Percentiles rank a stretch among this genome's conserved stretches.
Evolutionary conservation across 1,140 invertebrate genomes (phyloP).

Genomic region (Aricia agestis): DNA sequence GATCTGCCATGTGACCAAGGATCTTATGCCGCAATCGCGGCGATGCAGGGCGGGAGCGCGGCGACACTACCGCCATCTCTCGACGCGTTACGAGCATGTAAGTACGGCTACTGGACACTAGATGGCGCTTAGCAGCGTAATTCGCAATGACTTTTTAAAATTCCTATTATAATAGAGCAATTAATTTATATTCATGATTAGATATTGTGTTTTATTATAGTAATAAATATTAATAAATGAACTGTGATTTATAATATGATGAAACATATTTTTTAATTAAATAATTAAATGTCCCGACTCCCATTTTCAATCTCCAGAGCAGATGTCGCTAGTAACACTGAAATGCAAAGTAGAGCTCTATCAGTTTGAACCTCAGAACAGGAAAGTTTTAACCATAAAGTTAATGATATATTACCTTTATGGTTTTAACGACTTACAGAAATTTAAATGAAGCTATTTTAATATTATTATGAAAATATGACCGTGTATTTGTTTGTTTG

Average conservation of each 20-base stretch:
- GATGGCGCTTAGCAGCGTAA: slow-evolving; percentile 35
- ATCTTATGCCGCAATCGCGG: slow-evolving; percentile 61
- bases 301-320: background rate
- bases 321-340: background rate
- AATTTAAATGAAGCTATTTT: too few species aligned
- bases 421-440: too few species aligned
- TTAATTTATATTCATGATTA: too few species aligned
- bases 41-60: slow-evolving; percentile 63
- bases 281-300: background rate
- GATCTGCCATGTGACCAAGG: slow-evolving; percentile 61
- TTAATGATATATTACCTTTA: too few species aligned
- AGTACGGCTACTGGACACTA: slow-evolving; percentile 56
- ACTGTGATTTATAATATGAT: too few species aligned
- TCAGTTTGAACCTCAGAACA: too few species aligned
- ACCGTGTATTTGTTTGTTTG: background rate
- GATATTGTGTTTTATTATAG: too few species aligned
- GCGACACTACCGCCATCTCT: slow-evolving; percentile 70
- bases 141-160: background rate
- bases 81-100: slow-evolving; percentile 67
- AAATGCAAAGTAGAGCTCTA: background rate
- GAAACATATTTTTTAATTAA: background rate
- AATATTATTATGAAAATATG: background rate
- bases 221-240: too few species aligned
- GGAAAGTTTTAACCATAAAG: too few species aligned
- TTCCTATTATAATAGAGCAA: too few species aligned